Conservation (phyloP, 2,113 vertebrate species). For the Climacteris rufus region DNA sequence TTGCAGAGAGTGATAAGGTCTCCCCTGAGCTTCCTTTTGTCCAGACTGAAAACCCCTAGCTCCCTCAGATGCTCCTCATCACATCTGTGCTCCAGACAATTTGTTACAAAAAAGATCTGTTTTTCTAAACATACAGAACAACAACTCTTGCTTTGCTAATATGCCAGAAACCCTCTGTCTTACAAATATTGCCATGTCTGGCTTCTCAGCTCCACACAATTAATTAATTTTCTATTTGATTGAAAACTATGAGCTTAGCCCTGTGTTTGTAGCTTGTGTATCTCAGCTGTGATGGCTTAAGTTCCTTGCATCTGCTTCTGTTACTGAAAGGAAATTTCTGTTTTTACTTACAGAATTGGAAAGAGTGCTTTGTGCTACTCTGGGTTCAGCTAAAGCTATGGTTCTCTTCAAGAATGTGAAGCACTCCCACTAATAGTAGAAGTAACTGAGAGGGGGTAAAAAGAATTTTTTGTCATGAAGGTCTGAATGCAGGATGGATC, state of each 20-base stretch:
- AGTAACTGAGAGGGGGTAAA: neutral
- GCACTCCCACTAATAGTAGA: neutral
- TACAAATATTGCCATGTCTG: neutral
- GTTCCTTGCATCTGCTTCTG: neutral
- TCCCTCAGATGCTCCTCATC: neutral
- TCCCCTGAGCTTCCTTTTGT: neutral
- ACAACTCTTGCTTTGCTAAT: neutral
- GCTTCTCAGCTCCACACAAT: neutral
- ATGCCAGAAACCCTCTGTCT: neutral
- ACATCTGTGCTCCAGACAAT: neutral
- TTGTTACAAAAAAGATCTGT: neutral
- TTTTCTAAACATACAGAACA: neutral
- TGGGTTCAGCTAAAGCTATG: neutral
- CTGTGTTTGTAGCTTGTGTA: neutral
- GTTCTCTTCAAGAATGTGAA: neutral
- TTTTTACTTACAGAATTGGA: neutral
- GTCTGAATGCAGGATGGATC: neutral
- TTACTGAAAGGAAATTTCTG: neutral
- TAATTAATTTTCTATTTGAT: neutral
- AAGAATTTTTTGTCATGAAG: neutral
- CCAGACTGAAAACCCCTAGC: neutral
- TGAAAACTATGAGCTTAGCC: neutral
- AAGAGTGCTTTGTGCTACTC: neutral
- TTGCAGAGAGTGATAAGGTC: neutral
- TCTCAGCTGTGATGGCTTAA: neutral